Evolutionary conservation across 1,140 invertebrate species (phyloP), one percentile per base, ranked within the genome.

Genomic region (Dendrolimus kikuchii): DNA sequence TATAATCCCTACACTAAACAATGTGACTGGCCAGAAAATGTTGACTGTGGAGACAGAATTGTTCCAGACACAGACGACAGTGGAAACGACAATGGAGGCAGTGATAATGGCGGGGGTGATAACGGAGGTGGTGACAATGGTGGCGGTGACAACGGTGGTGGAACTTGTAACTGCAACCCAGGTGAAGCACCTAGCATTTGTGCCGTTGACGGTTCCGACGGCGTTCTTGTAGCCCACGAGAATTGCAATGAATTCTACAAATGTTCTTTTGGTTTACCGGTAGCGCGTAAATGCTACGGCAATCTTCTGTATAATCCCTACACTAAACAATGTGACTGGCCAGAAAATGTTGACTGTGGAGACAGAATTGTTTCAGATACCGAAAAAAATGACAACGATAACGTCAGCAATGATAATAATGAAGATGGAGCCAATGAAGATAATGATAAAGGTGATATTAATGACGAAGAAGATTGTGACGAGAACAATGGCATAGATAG

Each of bases 21-120:
- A 58, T 89, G 93, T 73, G 88, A 93, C 64, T 88, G 91, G 89
- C 79, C 91, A 39, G 57, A 88, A 51, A 75, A 88, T 59, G 90
- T 95, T 2, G 49, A 74, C 2, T 77, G 74, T 46, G 62, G 51
- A 3, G 60, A 69, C 5, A 62, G 70, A 51, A 7, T 60, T 4
- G 53, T 62, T 41, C 58, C 56, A 0, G 60, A 59, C 37, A 38
- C 51, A 23, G 38, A 38, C 42, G 40, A 46, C 9, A 9, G 5
- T 42, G 8, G 5, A 5, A 39, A n/a, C 5, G 45, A 47, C n/a
- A 48, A 38, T 41, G 40, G 5, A 6, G 5, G 8, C 40, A 9
- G 41, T 36, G 2, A 39, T 49, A 43, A 38, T n/a, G 40, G 36
- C 39, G 6, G 23, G 6, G 45, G 37, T 23, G 46, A 40, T 4